Base-by-base conservation (phyloP, 2,113 vertebrate genomes). In the Ameiurus melas region DNA sequence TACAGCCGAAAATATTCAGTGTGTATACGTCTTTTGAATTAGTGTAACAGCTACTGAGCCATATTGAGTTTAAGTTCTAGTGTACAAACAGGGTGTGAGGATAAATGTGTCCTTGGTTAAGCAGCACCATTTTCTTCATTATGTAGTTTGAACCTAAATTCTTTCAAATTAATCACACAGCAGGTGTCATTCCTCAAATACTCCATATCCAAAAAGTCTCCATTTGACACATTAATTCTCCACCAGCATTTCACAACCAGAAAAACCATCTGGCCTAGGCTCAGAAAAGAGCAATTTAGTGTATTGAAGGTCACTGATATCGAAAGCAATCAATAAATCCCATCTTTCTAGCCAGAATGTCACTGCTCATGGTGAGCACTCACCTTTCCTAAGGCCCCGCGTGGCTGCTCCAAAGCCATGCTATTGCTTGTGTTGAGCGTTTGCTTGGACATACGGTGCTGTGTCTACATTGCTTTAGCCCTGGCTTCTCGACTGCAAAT, bases 371-470 rank as follows among this genome's bases (percentile, higher is more conserved):
- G 5, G 84, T 83, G 87, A 2, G 19, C 9, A 85, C 94, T 93
- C 94, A 96, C 94, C 94, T 94, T 93, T 60, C 89, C 87, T 1
- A 73, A 80, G 87, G 62, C 86, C 30, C 86, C 90, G 43, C 89
- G 92, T 75, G 92, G 81, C 39, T 64, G 57, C 30, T 94, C 91
- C 92, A 94, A 92, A 90, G 96, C 96, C 96, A 96, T 96, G 91
- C 93, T 92, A 83, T 47, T 62, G 30, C 89, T 91, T 90, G 87
- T 73, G 36, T 85, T 17, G 90, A 91, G 92, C 87, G 89, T 92
- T 81, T 84, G 89, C 58, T 79, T 47, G 47, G 19, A 87, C 89
- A 22, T 93, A 92, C 20, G 93, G 87, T 89, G 91, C 89, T 91
- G 27, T 58, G 20, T 30, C 94, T 94, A 93, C 93, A 94, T 93